Conservation (phyloP, 2,888 invertebrate genomes). For the Muscina levida region DNA sequence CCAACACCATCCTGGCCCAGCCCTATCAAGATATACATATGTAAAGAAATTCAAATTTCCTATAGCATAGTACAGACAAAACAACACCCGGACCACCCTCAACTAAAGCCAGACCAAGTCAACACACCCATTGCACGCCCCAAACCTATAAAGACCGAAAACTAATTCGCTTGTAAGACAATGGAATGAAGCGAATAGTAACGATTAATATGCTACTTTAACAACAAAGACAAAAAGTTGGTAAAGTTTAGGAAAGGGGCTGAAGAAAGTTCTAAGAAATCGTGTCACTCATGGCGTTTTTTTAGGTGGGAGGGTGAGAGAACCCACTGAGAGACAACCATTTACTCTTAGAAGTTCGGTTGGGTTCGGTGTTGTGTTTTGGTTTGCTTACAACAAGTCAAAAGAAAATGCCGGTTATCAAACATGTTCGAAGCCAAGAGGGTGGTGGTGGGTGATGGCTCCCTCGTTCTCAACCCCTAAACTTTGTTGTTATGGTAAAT, state of each 20-base stretch:
- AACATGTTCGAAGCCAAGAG: conserved; percentile 51
- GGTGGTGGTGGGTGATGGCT: background rate
- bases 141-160: background rate
- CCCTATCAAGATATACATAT: too few species aligned
- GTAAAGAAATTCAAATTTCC: background rate
- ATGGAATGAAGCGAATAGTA: too few species aligned
- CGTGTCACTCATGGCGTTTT: too few species aligned
- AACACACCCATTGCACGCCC: background rate
- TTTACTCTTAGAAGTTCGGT: too few species aligned
- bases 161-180: background rate
- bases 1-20: too few species aligned
- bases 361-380: conserved; percentile 43
- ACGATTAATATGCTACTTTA: conserved; percentile 24
- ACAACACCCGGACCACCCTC: conserved; percentile 6
- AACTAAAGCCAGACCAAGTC: background rate
- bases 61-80: too few species aligned
- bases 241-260: background rate
- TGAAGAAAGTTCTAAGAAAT: background rate
- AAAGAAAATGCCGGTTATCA: conserved; percentile 51
- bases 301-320: too few species aligned
- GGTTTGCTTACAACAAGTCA: conserved; percentile 15
- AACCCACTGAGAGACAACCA: too few species aligned
- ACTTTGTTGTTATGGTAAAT: conserved; percentile 15
- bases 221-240: background rate
- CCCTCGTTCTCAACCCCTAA: too few species aligned